These are phyloP conservation scores for Adelges cooleyi DNA, from an alignment of 1,140 invertebrate genomes.

Conservation along the genomic window DNA sequence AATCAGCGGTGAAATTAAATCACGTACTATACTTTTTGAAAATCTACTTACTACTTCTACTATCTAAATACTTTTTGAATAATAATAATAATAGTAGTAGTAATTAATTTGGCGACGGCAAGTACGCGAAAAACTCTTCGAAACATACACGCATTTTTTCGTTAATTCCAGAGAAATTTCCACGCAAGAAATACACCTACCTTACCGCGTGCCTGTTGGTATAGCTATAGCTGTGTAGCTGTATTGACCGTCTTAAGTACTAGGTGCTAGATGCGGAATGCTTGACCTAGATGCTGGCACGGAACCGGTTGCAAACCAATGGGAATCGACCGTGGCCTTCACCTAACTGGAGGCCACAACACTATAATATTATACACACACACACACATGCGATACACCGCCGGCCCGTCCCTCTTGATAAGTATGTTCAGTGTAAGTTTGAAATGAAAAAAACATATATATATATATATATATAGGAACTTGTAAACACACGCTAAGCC, in stretches of 20 bases:
- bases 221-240: too few relatives aligned
- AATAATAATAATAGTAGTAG: too few relatives aligned
- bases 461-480: too few relatives aligned
- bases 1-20: neutral
- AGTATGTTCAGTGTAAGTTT: neutral
- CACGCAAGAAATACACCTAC: too few relatives aligned
- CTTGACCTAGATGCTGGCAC: conserved; percentile 20
- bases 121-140: too few relatives aligned
- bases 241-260: neutral
- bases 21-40: neutral
- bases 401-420: neutral
- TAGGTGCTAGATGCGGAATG: conserved; percentile 14
- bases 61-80: too few relatives aligned
- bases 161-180: conserved; percentile 4
- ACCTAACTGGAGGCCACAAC: conserved; percentile 25
- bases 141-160: neutral
- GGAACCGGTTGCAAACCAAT: conserved; percentile 28
- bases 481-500: too few relatives aligned
- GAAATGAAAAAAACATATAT: neutral
- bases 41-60: too few relatives aligned
- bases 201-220: too few relatives aligned
- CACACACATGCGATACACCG: neutral
- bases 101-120: too few relatives aligned
- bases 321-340: conserved; percentile 26
- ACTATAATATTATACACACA: too few relatives aligned